Conservation (phyloP, 2,797 vertebrate species). For the Nasua narica region DNA sequence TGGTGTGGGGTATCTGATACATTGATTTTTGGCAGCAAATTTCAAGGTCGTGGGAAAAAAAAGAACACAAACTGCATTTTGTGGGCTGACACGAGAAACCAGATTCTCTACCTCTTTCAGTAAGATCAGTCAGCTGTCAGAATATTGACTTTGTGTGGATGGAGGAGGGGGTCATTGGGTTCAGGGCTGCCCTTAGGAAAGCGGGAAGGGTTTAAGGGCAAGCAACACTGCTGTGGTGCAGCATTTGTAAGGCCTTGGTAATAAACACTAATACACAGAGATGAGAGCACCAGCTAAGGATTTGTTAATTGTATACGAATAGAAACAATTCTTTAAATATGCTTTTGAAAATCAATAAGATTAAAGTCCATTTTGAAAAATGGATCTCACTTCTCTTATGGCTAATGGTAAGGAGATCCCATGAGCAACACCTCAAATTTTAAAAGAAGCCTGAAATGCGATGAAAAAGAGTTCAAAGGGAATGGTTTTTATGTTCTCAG, state of each 20-base stretch:
- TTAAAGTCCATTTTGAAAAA: not conserved
- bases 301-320: not conserved
- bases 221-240: not conserved
- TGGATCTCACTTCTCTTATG: not conserved
- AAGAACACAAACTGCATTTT: not conserved
- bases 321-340: not conserved
- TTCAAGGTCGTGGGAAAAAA: not conserved
- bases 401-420: not conserved
- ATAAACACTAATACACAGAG: not conserved
- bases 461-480: not conserved
- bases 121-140: not conserved
- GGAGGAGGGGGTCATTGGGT: not conserved
- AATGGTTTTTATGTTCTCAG: conserved; percentile 27
- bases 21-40: conserved; percentile 41
- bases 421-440: not conserved
- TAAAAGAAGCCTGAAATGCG: not conserved
- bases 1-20: not conserved
- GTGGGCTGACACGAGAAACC: not conserved
- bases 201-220: not conserved
- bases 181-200: not conserved
- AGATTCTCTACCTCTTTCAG: not conserved
- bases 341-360: not conserved
- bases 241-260: not conserved
- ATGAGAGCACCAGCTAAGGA: not conserved
- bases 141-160: not conserved